A percentile compares a stretch with the other conserved stretches of the same genome.
Evolutionary conservation across 2,797 vertebrate species (phyloP).

Genomic region (Mareca strepera): DNA sequence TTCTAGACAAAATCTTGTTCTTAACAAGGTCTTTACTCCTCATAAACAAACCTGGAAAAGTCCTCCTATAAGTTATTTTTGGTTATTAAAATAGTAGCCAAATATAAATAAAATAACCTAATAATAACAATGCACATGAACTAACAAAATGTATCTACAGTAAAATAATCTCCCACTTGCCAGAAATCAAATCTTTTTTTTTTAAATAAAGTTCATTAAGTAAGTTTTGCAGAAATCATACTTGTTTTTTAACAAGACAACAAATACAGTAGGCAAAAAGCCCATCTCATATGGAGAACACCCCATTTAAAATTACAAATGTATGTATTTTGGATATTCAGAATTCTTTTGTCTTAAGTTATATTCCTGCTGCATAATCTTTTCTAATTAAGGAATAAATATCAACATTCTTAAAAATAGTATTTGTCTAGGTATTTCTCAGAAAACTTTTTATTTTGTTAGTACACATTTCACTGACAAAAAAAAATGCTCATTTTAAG

Average conservation of each 20-base stretch:
- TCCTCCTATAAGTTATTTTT: background rate
- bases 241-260: background rate
- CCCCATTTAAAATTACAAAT: background rate
- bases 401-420: background rate
- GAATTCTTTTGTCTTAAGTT: background rate
- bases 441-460: background rate
- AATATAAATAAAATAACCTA: background rate
- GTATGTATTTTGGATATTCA: background rate
- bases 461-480: background rate
- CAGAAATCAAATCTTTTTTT: background rate
- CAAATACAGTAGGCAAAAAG: background rate
- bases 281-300: background rate
- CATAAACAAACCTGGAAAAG: background rate
- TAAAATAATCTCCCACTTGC: background rate
- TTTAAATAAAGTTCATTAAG: background rate
- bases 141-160: background rate
- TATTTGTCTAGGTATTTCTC: background rate
- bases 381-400: background rate
- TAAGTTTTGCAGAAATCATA: background rate
- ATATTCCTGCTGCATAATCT: background rate
- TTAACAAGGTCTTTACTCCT: background rate
- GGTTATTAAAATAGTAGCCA: background rate
- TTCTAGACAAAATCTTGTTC: background rate
- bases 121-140: background rate
- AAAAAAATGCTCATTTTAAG: background rate